A percentile compares a stretch with the other conserved stretches of the same genome.
These are phyloP conservation scores for Gambusia holbrooki DNA, from an alignment of 2,113 vertebrate genomes.

Conservation along the genomic window DNA sequence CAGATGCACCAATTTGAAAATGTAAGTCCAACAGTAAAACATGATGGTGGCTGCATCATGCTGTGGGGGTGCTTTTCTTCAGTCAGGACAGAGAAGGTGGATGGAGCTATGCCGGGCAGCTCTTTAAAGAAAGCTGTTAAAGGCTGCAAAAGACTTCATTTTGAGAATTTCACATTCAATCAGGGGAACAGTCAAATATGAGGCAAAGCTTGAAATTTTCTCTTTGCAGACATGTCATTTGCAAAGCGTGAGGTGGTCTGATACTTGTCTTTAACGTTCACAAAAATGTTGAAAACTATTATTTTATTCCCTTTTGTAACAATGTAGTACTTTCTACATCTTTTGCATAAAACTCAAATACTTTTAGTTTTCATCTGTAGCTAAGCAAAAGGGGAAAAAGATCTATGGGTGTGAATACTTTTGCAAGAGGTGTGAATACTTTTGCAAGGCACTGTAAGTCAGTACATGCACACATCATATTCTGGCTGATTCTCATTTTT, in stretches of 20 bases:
- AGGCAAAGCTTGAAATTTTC: not conserved
- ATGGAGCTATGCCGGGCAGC: not conserved
- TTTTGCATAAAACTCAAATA: no score
- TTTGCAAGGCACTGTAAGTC: slow-evolving; percentile 37
- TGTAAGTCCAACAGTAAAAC: not conserved
- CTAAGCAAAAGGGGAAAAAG: not conserved
- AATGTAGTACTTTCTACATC: no score
- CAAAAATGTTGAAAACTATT: no score
- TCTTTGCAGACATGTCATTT: not conserved
- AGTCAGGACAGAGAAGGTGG: not conserved
- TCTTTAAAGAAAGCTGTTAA: not conserved
- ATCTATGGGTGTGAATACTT: not conserved
- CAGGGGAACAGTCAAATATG: not conserved
- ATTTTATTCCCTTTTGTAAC: no score
- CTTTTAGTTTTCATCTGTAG: no score
- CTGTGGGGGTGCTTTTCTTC: not conserved
- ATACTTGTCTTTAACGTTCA: no score
- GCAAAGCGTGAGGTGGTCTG: no score
- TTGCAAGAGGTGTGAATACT: not conserved
- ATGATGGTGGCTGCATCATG: not conserved
- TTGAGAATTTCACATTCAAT: not conserved
- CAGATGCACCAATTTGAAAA: not conserved
- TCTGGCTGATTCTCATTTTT: slow-evolving; percentile 23
- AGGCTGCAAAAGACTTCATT: not conserved
- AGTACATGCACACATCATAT: slow-evolving; percentile 55